Conservation (phyloP, 2,888 invertebrate species). For the Cataglyphis rosenhaueri region DNA sequence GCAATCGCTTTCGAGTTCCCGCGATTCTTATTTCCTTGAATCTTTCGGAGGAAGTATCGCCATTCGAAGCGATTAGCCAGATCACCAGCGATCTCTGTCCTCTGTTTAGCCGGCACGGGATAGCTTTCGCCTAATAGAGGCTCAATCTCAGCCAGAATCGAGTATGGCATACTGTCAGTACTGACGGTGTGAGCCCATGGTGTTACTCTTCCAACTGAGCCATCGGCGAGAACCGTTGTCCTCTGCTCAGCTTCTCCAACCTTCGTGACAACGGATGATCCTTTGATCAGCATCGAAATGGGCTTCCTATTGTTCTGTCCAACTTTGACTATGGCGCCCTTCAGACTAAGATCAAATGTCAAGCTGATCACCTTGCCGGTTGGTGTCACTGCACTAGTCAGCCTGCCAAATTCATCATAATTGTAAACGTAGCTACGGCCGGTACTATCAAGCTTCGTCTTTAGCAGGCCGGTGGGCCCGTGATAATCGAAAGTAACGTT, state of each 20-base stretch:
- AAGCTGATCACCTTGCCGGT: constrained; percentile 97
- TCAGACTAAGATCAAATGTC: constrained; percentile 95
- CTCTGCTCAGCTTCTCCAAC: constrained; percentile 93
- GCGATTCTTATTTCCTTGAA: constrained; percentile 87
- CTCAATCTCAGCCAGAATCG: constrained; percentile 94
- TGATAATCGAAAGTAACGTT: constrained; percentile 98
- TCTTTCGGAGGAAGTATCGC: constrained; percentile 95
- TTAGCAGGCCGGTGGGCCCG: constrained; percentile 94
- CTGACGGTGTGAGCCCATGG: constrained; percentile 96
- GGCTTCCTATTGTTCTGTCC: constrained; percentile 94
- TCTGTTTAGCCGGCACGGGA: constrained; percentile 96
- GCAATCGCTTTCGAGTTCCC: constrained; percentile 89
- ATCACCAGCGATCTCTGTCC: constrained; percentile 95
- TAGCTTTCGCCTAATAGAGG: constrained; percentile 96
- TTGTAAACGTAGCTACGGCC: constrained; percentile 97
- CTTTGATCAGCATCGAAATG: constrained; percentile 94
- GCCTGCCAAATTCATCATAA: constrained; percentile 97
- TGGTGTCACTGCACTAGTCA: constrained; percentile 96
- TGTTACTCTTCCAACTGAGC: constrained; percentile 92
- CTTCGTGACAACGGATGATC: constrained; percentile 93
- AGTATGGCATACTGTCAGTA: constrained; percentile 96
- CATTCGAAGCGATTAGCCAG: constrained; percentile 97
- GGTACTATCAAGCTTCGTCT: constrained; percentile 95
- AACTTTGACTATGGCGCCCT: constrained; percentile 95
- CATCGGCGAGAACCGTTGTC: constrained; percentile 93